Evolutionary conservation across 2,113 vertebrate genomes (phyloP), one percentile per base, ranked within the genome.

Genomic region (Sisor rabdophorus): DNA sequence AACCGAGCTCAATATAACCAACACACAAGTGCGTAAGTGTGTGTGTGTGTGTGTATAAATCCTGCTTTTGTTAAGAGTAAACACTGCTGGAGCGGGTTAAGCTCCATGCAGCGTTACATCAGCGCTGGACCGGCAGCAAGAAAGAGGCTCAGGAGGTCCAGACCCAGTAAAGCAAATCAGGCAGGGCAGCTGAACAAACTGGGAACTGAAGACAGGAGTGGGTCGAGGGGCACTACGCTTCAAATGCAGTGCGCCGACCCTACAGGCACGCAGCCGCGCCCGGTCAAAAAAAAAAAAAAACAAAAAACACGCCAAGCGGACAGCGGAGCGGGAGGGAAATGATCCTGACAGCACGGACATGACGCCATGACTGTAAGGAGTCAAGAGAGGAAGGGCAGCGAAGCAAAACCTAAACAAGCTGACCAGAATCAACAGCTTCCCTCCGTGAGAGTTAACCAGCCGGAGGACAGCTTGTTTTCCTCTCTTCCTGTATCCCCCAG

Each of bases 141-240:
- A 55, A 61, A 77, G 61, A 44, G 71, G 68, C 26, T 36, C 28
- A 64, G 48, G 70, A 69, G 15, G 36, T 54, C 70, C 52, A 63
- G 76, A 52, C 24, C 36, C 65, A 56, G 17, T 78, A 74, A 81
- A 78, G 75, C 80, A 80, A 74, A 83, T 74, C 71, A 71, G 77
- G 20, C 76, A n/a, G 79, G 73, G 63, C 75, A 83, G 79, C 81
- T 85, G 84, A 85, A 64, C 79, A 83, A 79, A 83, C 79, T 67
- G 47, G 30, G 68, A 56, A 64, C 71, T 55, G 44, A 82, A 76
- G 63, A 79, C 67, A 36, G 47, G 55, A 50, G 79, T 52, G 55
- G 67, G 47, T 65, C 58, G 36, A 69, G 65, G 75, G 78, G 63
- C 80, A 77, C 53, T 68, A 60, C 75, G 69, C 76, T 79, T 83